Percentiles rank a stretch among this genome's conserved stretches.
Conservation (phyloP, 2,113 vertebrate species). For the Saguinus midas region DNA sequence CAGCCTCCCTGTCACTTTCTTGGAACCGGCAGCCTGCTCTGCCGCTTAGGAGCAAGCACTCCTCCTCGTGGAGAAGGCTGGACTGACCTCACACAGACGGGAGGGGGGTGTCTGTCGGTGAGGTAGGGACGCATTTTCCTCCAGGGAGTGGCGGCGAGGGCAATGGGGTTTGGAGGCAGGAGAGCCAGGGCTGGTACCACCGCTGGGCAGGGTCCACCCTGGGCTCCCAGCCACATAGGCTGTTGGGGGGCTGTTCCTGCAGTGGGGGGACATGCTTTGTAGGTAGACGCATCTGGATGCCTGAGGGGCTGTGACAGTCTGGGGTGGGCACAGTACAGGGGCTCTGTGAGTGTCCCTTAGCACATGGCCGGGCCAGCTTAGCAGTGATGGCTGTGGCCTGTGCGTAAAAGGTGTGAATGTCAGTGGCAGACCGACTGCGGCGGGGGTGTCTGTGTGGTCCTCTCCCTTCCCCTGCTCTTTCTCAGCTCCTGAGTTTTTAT, state of each 20-base stretch:
- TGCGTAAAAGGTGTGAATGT: accelerated
- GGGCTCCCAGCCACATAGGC: not conserved
- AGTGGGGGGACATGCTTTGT: too few relatives aligned
- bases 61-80: not conserved
- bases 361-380: not conserved
- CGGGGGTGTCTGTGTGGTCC: accelerated
- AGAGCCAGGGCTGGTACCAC: not conserved
- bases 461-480: not conserved
- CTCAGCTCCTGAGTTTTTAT: not conserved
- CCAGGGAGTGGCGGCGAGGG: not conserved
- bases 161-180: not conserved
- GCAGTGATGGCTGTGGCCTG: not conserved
- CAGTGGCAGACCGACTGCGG: accelerated
- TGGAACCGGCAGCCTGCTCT: accelerated
- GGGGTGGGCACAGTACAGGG: not conserved
- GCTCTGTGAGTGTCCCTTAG: not conserved
- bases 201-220: not conserved
- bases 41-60: accelerated
- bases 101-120: not conserved
- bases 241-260: not conserved
- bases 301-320: not conserved
- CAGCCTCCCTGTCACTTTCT: not conserved
- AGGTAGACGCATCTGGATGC: not conserved
- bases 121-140: not conserved
- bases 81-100: not conserved